Evolutionary conservation across 1,140 invertebrate species (phyloP).

Genomic region (Octopus sinensis): DNA sequence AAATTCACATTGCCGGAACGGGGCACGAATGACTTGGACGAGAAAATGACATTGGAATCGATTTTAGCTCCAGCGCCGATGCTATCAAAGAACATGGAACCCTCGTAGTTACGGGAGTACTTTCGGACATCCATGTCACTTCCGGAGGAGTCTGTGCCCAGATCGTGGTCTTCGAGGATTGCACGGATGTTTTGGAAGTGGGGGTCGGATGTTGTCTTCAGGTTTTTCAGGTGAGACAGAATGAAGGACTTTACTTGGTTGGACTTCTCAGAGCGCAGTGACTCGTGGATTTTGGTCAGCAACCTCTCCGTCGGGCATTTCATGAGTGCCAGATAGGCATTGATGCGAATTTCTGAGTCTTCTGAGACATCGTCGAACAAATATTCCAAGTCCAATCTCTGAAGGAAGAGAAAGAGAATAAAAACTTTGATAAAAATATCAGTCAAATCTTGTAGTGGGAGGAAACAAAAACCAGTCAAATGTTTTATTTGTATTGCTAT

Average conservation of each 20-base stretch:
- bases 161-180: conserved; percentile 71
- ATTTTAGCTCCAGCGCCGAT: conserved; percentile 43
- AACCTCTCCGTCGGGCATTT: conserved; percentile 76
- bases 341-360: conserved; percentile 81
- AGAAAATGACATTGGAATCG: conserved; percentile 72
- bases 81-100: conserved; percentile 44
- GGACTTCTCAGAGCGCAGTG: conserved; percentile 71
- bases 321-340: conserved; percentile 85
- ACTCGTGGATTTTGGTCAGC: conserved; percentile 70
- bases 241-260: conserved; percentile 95
- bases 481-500: not conserved
- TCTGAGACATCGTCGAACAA: conserved; percentile 70
- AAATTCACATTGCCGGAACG: conserved; percentile 76
- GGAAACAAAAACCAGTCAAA: too few species aligned
- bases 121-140: conserved; percentile 73
- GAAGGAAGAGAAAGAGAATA: conserved; percentile 19
- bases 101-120: conserved; percentile 82
- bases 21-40: conserved; percentile 82
- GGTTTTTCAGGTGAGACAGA: conserved; percentile 84
- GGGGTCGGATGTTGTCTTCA: conserved; percentile 79
- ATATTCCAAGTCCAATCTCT: conserved; percentile 56
- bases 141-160: conserved; percentile 67
- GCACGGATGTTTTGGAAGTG: conserved; percentile 78
- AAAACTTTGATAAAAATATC: not conserved
- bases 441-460: too few species aligned